Percentiles rank a stretch among this genome's conserved stretches.
Conservation (phyloP, 2,888 invertebrate genomes). For the Orthosia gothica region DNA sequence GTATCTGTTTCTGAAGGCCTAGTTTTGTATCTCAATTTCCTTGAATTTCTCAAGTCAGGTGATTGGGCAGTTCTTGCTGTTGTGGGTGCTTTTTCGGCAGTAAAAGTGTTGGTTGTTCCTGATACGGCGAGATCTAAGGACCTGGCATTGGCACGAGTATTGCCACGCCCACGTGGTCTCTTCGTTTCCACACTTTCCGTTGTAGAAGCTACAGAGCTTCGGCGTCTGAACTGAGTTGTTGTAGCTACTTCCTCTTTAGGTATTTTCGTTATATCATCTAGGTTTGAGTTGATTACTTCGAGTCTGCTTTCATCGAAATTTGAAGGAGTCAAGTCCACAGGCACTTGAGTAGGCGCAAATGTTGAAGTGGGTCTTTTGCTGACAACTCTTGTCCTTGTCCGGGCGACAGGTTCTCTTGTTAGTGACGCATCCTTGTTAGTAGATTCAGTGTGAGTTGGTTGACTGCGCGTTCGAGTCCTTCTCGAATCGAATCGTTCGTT, state of each 20-base stretch:
- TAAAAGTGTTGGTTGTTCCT: conserved; percentile 84
- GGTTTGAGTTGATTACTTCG: conserved; percentile 78
- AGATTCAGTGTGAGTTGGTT: conserved; percentile 73
- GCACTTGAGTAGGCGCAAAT: conserved; percentile 69
- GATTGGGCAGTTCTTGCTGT: conserved; percentile 76
- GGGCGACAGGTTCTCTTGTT: conserved; percentile 74
- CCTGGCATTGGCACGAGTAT: conserved; percentile 76
- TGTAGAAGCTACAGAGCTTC: conserved; percentile 75
- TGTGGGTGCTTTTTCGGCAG: conserved; percentile 81
- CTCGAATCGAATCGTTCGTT: conserved; percentile 86
- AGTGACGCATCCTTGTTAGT: conserved; percentile 68
- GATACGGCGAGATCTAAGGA: conserved; percentile 82
- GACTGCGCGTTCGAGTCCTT: conserved; percentile 84
- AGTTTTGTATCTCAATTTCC: conserved; percentile 84
- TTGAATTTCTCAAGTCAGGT: conserved; percentile 79
- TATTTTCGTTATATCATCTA: conserved; percentile 79
- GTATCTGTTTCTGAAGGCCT: conserved; percentile 83
- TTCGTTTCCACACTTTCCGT: conserved; percentile 74
- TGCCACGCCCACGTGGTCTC: conserved; percentile 79
- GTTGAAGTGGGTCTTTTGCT: conserved; percentile 69
- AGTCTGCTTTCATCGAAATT: conserved; percentile 78
- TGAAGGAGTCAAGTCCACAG: conserved; percentile 73
- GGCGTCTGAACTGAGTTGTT: conserved; percentile 78
- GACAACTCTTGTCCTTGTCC: conserved; percentile 76
- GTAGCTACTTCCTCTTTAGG: conserved; percentile 74